These are phyloP conservation scores for Emberiza fucata DNA, from an alignment of 2,113 vertebrate genomes.

Conservation along the genomic window DNA sequence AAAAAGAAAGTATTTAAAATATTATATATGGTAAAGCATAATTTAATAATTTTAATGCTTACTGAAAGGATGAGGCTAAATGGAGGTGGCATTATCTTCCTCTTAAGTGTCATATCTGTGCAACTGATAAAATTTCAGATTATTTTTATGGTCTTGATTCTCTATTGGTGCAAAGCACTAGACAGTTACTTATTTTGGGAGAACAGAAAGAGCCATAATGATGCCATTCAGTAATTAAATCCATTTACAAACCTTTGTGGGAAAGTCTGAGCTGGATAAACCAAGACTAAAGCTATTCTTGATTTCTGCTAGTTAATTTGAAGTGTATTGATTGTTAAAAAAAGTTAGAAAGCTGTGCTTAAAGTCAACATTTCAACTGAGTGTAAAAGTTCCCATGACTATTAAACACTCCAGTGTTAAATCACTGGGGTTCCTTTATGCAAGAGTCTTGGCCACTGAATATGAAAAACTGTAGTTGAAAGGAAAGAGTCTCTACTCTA, in stretches of 20 bases:
- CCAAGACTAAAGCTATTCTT: neutral
- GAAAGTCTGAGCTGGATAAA: neutral
- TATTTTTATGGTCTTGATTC: neutral
- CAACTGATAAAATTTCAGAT: neutral
- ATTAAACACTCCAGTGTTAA: neutral
- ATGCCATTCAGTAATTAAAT: neutral
- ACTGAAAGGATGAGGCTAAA: neutral
- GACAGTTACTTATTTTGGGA: neutral
- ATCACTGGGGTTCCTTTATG: neutral
- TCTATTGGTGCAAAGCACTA: neutral
- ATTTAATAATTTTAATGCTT: neutral
- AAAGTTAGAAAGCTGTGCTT: neutral
- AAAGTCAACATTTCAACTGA: neutral
- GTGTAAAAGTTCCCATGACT: neutral
- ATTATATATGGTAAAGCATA: neutral
- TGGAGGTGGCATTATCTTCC: neutral
- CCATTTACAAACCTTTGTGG: neutral
- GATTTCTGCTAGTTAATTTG: neutral
- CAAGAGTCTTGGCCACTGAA: neutral
- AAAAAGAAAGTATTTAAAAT: neutral
- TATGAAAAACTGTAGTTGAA: neutral
- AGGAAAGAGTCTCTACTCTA: neutral
- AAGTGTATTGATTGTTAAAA: neutral
- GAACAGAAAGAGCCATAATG: neutral
- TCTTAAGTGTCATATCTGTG: neutral